Evolutionary conservation across 2,113 vertebrate species (phyloP).

Genomic region (Centropus bengalensis): DNA sequence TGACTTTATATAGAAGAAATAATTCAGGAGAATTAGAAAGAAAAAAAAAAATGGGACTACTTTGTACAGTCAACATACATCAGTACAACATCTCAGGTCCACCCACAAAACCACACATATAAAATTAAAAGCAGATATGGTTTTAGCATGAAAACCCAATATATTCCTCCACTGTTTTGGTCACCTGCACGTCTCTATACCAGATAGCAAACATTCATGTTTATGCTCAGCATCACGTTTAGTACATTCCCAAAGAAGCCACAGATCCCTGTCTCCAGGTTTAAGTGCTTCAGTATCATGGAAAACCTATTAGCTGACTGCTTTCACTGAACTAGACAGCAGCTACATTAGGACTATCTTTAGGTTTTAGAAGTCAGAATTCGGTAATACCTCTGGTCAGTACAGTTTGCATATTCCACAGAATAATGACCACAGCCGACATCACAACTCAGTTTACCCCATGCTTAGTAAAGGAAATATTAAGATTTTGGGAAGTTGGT

Average conservation of each 20-base stretch:
- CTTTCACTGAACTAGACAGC: neutral
- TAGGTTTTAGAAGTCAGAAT: neutral
- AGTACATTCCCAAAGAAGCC: neutral
- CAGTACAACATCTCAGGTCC: neutral
- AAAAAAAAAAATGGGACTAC: too few relatives aligned
- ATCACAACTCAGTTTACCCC: neutral
- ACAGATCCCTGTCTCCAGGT: neutral
- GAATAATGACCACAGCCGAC: neutral
- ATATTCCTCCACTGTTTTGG: neutral
- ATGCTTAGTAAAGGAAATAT: neutral
- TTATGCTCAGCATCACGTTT: neutral
- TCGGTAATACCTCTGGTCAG: neutral
- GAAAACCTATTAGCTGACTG: neutral
- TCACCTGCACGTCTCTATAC: neutral
- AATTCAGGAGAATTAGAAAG: neutral
- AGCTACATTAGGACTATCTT: neutral
- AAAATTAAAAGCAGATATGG: neutral
- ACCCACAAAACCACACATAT: neutral
- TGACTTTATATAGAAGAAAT: neutral
- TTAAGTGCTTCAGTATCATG: neutral
- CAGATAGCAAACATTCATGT: neutral
- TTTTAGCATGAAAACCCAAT: neutral
- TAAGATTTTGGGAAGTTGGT: neutral
- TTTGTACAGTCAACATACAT: neutral
- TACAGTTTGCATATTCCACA: neutral